Percentiles rank a stretch among this genome's conserved stretches.
Conservation (phyloP, 2,113 vertebrate species). For the Pantherophis guttatus region DNA sequence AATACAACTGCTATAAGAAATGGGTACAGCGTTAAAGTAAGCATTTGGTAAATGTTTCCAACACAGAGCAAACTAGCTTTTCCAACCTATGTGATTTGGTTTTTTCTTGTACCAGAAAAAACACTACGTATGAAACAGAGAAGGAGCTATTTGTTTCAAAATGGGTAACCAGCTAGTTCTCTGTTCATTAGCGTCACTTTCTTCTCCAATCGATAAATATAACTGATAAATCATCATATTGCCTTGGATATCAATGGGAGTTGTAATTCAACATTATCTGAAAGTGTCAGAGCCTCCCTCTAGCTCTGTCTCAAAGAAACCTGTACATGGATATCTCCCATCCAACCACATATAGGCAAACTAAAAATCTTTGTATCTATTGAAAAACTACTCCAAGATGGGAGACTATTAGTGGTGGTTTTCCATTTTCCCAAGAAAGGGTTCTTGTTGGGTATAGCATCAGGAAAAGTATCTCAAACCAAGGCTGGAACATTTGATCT, state of each 20-base stretch:
- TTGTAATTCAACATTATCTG: background rate
- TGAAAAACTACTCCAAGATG: background rate
- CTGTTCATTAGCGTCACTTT: background rate
- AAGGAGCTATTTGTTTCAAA: background rate
- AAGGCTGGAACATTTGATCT: background rate
- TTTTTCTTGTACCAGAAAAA: background rate
- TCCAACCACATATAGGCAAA: background rate
- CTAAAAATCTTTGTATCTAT: background rate
- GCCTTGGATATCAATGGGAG: background rate
- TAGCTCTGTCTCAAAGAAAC: background rate
- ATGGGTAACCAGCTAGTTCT: background rate
- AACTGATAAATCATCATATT: background rate
- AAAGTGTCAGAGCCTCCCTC: background rate
- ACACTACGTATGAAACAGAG: background rate
- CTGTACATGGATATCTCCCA: background rate
- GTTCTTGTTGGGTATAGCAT: background rate
- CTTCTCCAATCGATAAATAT: background rate
- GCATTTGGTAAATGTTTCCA: background rate
- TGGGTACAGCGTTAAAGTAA: background rate
- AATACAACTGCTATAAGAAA: background rate
- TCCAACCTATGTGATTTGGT: background rate
- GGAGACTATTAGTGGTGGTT: background rate
- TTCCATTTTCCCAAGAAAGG: background rate
- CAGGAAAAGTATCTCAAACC: background rate
- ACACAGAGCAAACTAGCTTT: background rate